Conservation (phyloP, 2,113 vertebrate genomes). For the Illadopsis cleaveri region DNA sequence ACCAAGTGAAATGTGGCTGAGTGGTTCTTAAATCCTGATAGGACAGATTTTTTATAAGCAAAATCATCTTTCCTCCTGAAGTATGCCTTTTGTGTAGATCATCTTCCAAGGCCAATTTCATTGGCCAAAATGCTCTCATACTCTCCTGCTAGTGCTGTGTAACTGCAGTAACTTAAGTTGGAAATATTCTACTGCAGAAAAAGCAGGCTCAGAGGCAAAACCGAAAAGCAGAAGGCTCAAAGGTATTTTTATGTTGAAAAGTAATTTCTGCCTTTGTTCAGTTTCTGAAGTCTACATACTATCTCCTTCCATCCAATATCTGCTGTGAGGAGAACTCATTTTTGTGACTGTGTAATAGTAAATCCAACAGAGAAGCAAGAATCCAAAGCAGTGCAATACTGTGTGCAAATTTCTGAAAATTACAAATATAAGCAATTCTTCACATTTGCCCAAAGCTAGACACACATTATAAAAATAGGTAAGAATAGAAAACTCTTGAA, state of each 20-base stretch:
- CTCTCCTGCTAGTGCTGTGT: neutral
- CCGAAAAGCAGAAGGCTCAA: neutral
- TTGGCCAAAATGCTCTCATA: neutral
- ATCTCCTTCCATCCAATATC: neutral
- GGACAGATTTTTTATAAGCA: neutral
- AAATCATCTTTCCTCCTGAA: neutral
- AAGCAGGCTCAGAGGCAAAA: neutral
- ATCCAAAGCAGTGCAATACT: neutral
- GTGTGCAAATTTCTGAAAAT: neutral
- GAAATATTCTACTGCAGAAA: neutral
- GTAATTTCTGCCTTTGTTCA: neutral
- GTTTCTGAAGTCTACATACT: neutral
- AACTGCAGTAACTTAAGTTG: neutral
- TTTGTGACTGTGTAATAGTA: neutral
- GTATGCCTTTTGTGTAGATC: neutral
- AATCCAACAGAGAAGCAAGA: neutral
- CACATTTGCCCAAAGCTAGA: neutral
- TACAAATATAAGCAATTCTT: neutral
- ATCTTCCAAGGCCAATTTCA: neutral
- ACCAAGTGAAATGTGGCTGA: neutral
- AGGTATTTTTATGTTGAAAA: neutral
- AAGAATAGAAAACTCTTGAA: neutral
- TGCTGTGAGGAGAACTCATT: neutral
- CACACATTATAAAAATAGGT: neutral
- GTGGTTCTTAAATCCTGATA: neutral